These are phyloP conservation scores for Nesidiocoris tenuis DNA, from an alignment of 2,888 invertebrate genomes.

Conservation along the genomic window DNA sequence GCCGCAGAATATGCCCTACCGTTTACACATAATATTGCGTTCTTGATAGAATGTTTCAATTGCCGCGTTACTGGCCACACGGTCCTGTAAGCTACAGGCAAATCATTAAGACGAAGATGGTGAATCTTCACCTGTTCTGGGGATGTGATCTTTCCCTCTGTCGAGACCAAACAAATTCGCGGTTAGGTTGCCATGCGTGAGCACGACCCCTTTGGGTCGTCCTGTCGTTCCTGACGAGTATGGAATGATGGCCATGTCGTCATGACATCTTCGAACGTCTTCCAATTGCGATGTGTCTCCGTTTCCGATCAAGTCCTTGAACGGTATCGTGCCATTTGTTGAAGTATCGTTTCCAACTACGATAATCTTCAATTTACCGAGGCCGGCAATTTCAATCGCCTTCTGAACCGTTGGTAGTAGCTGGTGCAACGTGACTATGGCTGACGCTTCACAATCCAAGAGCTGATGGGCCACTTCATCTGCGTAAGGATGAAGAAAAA, in stretches of 20 bases:
- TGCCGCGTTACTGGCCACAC: too few species aligned
- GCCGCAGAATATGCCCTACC: too few species aligned
- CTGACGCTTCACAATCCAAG: conserved; percentile 31
- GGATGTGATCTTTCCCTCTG: conserved; percentile 42
- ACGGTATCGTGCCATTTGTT: background rate
- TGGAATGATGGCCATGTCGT: conserved; percentile 63
- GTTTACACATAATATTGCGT: too few species aligned
- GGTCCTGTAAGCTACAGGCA: too few species aligned
- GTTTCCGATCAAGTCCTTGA: conserved; percentile 13
- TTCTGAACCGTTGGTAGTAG: conserved; percentile 28
- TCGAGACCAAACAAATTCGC: conserved; percentile 48
- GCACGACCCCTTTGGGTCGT: conserved; percentile 71
- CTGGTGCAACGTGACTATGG: conserved; percentile 22
- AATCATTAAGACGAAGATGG: too few species aligned
- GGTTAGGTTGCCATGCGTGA: conserved; percentile 58
- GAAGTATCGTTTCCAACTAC: background rate
- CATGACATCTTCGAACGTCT: conserved; percentile 7
- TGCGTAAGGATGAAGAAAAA: conserved; percentile 2
- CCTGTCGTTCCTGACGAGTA: conserved; percentile 89
- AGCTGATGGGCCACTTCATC: conserved; percentile 42
- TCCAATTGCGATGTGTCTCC: background rate
- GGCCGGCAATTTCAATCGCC: conserved; percentile 16
- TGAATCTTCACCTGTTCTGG: conserved; percentile 50
- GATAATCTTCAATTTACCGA: conserved; percentile 18
- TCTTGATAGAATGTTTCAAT: too few species aligned